These are phyloP conservation scores for Lichenostomus cassidix DNA, from an alignment of 2,113 vertebrate genomes.

Conservation along the genomic window DNA sequence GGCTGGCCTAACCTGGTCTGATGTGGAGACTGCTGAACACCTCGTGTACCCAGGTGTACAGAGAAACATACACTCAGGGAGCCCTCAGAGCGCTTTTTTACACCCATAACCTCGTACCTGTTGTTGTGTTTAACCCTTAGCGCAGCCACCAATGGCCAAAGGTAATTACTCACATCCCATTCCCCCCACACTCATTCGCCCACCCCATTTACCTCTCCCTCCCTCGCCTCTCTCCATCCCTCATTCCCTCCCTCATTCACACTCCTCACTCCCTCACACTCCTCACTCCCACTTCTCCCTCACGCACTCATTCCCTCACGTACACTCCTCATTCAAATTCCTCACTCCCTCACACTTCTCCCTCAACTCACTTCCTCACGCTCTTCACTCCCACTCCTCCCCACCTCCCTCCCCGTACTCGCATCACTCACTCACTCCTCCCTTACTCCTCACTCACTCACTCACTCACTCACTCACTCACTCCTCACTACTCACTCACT, in stretches of 20 bases:
- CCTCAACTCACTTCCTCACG: no score
- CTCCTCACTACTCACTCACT: no score
- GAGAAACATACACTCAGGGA: background rate
- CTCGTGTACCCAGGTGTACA: background rate
- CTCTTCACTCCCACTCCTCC: no score
- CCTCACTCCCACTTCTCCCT: background rate
- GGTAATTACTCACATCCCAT: background rate
- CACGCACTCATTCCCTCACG: background rate
- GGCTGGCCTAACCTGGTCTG: background rate
- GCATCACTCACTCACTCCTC: no score
- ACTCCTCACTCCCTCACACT: background rate
- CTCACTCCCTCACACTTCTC: no score
- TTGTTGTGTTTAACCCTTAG: background rate
- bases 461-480: background rate
- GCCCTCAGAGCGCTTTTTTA: background rate
- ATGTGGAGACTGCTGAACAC: background rate
- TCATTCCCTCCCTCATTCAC: background rate
- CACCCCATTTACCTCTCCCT: background rate
- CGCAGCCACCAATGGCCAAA: background rate
- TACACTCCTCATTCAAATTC: background rate
- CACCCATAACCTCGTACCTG: background rate
- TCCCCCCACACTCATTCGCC: no score
- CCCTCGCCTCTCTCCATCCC: background rate
- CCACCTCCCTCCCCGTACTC: no score
- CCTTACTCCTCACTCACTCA: background rate